Conservation (phyloP, 2,113 vertebrate genomes). For the Coregonus clupeaformis region DNA sequence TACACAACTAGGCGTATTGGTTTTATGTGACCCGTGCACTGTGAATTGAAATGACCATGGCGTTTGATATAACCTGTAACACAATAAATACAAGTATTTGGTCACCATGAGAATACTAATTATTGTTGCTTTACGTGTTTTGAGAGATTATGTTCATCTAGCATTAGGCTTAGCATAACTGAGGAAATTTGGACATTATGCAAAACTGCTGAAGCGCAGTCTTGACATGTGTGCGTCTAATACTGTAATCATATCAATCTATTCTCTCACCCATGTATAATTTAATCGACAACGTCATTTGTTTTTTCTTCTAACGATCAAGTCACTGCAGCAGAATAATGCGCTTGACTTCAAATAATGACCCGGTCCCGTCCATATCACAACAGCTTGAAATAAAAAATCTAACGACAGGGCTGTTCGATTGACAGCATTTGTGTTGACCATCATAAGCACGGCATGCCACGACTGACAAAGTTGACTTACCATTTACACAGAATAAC, state of each 20-base stretch:
- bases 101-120: not conserved
- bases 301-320: not conserved
- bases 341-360: not conserved
- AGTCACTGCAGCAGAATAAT: not conserved
- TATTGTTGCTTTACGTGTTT: not conserved
- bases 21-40: not conserved
- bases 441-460: not conserved
- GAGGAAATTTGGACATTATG: not conserved
- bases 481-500: conserved; percentile 80
- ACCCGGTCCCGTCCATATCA: not conserved
- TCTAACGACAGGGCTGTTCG: not conserved
- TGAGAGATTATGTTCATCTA: not conserved
- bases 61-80: not conserved
- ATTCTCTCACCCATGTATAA: not conserved
- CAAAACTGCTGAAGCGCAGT: not conserved
- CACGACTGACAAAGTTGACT: conserved; percentile 68
- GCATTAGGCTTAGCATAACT: not conserved
- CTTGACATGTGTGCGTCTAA: not conserved
- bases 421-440: not conserved
- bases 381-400: not conserved
- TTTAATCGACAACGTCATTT: not conserved
- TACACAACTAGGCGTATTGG: not conserved
- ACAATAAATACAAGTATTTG: not conserved
- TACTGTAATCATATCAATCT: not conserved
- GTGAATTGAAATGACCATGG: not conserved